These are phyloP conservation scores for Serilophus lunatus DNA, from an alignment of 2,113 vertebrate genomes.

Conservation along the genomic window DNA sequence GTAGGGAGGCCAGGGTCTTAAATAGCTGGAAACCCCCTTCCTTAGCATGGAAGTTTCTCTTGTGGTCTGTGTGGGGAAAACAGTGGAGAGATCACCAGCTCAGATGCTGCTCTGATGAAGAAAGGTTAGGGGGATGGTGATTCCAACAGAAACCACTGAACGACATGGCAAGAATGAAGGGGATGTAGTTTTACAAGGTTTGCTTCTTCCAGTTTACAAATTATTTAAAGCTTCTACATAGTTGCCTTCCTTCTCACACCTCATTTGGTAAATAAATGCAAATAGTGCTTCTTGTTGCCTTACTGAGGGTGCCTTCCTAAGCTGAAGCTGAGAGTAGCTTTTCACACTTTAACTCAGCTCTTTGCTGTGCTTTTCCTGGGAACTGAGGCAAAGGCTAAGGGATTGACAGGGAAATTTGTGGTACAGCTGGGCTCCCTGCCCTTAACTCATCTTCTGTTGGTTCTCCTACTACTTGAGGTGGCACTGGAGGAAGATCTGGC, in stretches of 20 bases:
- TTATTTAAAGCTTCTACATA: neutral
- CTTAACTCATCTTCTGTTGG: neutral
- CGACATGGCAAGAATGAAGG: neutral
- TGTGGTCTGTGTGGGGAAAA: neutral
- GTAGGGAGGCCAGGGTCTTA: neutral
- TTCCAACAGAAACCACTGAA: neutral
- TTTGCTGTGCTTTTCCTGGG: neutral
- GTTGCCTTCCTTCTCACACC: neutral
- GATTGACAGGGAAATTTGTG: neutral
- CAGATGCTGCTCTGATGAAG: neutral
- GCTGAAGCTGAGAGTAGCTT: neutral
- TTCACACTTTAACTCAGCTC: neutral
- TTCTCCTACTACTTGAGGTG: neutral
- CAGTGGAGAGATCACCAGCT: neutral
- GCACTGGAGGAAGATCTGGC: neutral
- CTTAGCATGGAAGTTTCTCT: neutral
- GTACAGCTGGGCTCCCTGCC: neutral
- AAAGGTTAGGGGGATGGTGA: neutral
- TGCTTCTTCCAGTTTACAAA: neutral
- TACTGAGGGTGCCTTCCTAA: neutral
- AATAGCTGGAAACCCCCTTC: neutral
- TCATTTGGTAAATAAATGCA: neutral
- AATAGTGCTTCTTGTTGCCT: neutral
- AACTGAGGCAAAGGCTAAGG: neutral
- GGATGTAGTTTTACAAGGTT: neutral